phyloP scores from a whole-genome alignment of 1,140 invertebrate genomes.

The Marisa cornuarietis region DNA sequence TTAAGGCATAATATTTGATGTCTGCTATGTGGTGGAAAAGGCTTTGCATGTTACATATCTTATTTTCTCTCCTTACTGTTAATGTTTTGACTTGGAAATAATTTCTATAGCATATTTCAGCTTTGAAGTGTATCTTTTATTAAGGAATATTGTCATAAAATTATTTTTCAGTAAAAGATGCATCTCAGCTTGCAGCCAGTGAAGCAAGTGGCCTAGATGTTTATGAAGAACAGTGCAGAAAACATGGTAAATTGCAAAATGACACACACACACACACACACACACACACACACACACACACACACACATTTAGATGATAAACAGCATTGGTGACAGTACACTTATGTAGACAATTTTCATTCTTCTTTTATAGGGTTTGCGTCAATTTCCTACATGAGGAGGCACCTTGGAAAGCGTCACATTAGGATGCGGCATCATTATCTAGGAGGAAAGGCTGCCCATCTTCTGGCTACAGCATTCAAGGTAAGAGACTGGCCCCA shows the following conservation, averaged over 20 bases:
- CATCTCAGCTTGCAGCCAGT: background rate
- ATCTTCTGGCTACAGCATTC: slow-evolving; percentile 53
- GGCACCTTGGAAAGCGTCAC: slow-evolving; percentile 53
- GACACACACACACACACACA: no score
- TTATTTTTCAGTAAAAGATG: slow-evolving; percentile 3
- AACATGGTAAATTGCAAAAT: slow-evolving; percentile 1
- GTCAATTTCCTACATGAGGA: slow-evolving; percentile 50
- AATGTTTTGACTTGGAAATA: background rate
- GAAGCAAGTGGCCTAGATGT: slow-evolving; percentile 4
- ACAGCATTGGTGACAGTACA: no score
- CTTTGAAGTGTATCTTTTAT: no score
- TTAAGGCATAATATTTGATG: no score
- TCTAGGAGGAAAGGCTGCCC: slow-evolving; percentile 52
- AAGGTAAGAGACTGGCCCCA: slow-evolving; percentile 38
- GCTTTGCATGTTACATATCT: background rate
- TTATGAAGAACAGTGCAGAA: slow-evolving; percentile 14
- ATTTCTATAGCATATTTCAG: background rate
- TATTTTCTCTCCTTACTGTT: background rate
- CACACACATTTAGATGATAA: no score
- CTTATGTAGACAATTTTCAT: background rate
- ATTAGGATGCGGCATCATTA: slow-evolving; percentile 59
- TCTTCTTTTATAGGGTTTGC: slow-evolving; percentile 41
- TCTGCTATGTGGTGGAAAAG: no score
- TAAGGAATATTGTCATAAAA: no score
- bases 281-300: no score